Evolutionary conservation across 2,113 vertebrate species (phyloP).

Genomic region (Bostrychus sinensis): DNA sequence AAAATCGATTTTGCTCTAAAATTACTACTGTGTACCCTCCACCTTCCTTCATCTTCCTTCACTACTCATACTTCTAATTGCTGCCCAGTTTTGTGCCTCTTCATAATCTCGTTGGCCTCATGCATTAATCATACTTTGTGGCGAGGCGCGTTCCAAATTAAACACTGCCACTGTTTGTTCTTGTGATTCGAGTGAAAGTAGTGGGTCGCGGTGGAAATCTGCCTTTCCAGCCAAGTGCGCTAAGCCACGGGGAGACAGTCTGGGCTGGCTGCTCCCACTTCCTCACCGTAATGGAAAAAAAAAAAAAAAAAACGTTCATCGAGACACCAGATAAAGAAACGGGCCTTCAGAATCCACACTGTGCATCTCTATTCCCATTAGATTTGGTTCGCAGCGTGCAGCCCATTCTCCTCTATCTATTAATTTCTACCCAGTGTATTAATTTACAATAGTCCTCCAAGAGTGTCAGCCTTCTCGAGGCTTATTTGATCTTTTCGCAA

Average conservation of each 20-base stretch:
- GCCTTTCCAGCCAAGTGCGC: slow-evolving; percentile 51
- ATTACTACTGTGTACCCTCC: too few species aligned
- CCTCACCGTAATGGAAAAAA: slow-evolving; percentile 56
- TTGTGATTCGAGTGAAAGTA: slow-evolving; percentile 38
- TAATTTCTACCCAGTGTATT: slow-evolving; percentile 30
- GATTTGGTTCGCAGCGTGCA: slow-evolving; percentile 10
- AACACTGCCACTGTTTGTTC: slow-evolving; percentile 33
- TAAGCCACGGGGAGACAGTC: slow-evolving; percentile 49
- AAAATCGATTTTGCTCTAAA: too few species aligned
- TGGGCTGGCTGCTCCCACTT: slow-evolving; percentile 51
- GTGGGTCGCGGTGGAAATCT: slow-evolving; percentile 33
- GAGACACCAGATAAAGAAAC: slow-evolving; percentile 56
- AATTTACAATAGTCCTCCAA: slow-evolving; percentile 40
- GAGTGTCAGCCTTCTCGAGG: slow-evolving; percentile 36
- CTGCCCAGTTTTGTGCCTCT: slow-evolving; percentile 14
- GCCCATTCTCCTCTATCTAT: slow-evolving; percentile 27
- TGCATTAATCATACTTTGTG: slow-evolving; percentile 33
- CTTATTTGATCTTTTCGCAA: slow-evolving; percentile 54
- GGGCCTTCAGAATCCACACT: slow-evolving; percentile 31
- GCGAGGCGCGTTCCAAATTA: slow-evolving; percentile 42
- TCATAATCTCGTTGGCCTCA: slow-evolving; percentile 15
- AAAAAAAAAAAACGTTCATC: slow-evolving; percentile 20
- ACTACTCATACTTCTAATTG: slow-evolving; percentile 9
- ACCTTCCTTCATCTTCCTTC: neutral
- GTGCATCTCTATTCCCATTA: slow-evolving; percentile 41